Evolutionary conservation across 2,888 invertebrate genomes (phyloP).

Genomic region (Hirtodrosophila alboralis): DNA sequence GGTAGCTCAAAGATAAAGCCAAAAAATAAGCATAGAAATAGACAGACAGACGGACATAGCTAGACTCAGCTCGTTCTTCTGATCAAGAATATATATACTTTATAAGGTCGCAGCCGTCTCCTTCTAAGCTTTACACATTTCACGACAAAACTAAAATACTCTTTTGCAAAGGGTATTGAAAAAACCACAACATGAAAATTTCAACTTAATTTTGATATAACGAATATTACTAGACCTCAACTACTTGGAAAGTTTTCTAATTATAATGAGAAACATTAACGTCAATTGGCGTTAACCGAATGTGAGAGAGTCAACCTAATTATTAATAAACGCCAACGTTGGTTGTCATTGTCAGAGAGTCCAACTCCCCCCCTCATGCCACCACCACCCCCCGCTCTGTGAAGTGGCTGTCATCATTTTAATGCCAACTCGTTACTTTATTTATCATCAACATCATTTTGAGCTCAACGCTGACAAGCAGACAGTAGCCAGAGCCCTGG

Average conservation of each 20-base stretch:
- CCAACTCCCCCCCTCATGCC: not conserved
- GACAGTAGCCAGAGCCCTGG: constrained; percentile 65
- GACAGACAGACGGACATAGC: too few species aligned
- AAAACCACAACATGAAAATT: too few species aligned
- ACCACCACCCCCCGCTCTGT: constrained; percentile 30
- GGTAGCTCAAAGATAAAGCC: too few species aligned
- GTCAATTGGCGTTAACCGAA: constrained; percentile 34
- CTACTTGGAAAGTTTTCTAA: constrained; percentile 69
- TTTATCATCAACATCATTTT: constrained; percentile 76
- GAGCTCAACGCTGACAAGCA: constrained; percentile 72
- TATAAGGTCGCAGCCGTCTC: too few species aligned
- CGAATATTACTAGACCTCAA: constrained; percentile 42
- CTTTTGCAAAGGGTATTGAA: too few species aligned
- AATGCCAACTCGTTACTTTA: constrained; percentile 79
- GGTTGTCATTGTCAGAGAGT: constrained; percentile 63
- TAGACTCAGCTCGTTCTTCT: too few species aligned
- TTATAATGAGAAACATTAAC: constrained; percentile 54
- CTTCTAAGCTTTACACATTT: too few species aligned
- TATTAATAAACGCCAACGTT: constrained; percentile 75
- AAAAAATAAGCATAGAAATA: too few species aligned
- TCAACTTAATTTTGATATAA: constrained; percentile 44
- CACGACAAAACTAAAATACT: too few species aligned
- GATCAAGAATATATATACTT: too few species aligned
- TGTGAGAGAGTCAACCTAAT: constrained; percentile 60
- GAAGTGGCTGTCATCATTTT: constrained; percentile 73